A percentile compares a stretch with the other conserved stretches of the same genome.
Evolutionary conservation across 2,888 invertebrate species (phyloP).

Genomic region (Steinernema hermaphroditum): DNA sequence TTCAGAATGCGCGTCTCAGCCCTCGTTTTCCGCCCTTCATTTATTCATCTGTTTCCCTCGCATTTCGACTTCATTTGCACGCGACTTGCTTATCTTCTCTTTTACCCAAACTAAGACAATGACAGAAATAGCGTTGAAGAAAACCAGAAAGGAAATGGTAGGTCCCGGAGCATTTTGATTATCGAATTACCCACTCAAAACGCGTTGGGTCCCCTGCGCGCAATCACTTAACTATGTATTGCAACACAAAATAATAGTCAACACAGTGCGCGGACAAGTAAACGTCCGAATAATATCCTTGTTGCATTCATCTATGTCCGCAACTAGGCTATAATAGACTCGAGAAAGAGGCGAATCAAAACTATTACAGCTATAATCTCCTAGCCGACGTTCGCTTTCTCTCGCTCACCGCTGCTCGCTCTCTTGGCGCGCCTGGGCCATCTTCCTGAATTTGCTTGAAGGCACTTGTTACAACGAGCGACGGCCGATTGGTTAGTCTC

Average conservation of each 20-base stretch:
- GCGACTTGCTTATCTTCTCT: conserved; percentile 10
- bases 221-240: no score
- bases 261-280: no score
- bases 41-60: conserved; percentile 25
- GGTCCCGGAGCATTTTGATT: no score
- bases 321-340: conserved; percentile 7
- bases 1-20: conserved; percentile 4
- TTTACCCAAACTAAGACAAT: conserved; percentile 20
- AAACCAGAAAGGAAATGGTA: no score
- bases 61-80: conserved; percentile 29
- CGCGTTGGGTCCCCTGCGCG: no score
- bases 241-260: no score
- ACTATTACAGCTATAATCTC: conserved; percentile 30
- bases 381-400: conserved; percentile 11
- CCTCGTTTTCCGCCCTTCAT: conserved; percentile 21
- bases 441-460: conserved; percentile 31
- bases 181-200: no score
- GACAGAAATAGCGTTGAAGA: neutral
- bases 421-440: conserved; percentile 18
- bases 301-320: no score
- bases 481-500: conserved; percentile 30
- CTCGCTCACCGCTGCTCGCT: conserved; percentile 22
- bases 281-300: no score
- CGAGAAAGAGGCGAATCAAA: conserved; percentile 17
- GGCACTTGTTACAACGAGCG: conserved; percentile 30